Conservation (phyloP, 2,888 invertebrate species). For the Erebia epiphron region DNA sequence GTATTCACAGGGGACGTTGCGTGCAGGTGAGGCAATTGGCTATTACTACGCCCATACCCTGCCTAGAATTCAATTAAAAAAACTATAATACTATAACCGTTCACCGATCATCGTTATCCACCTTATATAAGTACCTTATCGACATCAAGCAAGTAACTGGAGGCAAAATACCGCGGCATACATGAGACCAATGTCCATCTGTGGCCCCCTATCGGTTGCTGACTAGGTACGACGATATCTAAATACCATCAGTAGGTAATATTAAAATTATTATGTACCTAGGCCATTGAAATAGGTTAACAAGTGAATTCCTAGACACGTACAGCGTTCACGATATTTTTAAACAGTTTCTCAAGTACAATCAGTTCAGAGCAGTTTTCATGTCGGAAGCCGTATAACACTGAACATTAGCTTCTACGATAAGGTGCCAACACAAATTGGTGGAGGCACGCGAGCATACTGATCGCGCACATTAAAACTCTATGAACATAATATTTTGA, state of each 20-base stretch:
- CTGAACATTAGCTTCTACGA: constrained; percentile 75
- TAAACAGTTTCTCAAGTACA: constrained; percentile 49
- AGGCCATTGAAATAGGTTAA: constrained; percentile 9
- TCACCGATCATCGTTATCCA: too few species aligned
- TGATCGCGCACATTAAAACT: constrained; percentile 41
- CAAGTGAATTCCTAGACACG: constrained; percentile 6
- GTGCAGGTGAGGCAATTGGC: too few species aligned
- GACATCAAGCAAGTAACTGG: too few species aligned
- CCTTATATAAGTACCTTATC: too few species aligned
- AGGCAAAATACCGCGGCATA: too few species aligned
- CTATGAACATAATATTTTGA: constrained; percentile 43
- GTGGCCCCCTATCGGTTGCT: too few species aligned
- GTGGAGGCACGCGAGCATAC: constrained; percentile 64
- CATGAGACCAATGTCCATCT: too few species aligned
- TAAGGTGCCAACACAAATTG: constrained; percentile 78
- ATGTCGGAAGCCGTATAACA: constrained; percentile 79
- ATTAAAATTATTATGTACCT: background rate
- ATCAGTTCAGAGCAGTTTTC: constrained; percentile 71
- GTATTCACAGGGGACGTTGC: too few species aligned
- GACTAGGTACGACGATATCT: background rate
- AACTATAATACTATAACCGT: too few species aligned
- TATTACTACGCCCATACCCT: too few species aligned
- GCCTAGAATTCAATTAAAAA: too few species aligned
- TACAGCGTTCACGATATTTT: constrained; percentile 16
- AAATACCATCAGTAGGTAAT: background rate